Evolutionary conservation across 2,888 invertebrate species (phyloP).

Genomic region (Tachina lurida): DNA sequence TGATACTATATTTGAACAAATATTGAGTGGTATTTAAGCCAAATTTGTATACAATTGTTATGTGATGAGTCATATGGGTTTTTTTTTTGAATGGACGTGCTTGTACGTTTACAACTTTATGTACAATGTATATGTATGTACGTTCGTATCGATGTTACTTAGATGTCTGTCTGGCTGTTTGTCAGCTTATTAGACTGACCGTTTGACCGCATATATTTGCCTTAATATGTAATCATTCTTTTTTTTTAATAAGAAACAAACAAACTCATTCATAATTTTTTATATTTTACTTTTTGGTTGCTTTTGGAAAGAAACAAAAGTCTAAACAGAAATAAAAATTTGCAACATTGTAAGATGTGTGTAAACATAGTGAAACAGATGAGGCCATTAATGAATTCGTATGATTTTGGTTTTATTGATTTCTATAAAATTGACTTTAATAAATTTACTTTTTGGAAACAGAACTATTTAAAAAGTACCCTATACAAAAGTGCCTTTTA

Average conservation of each 20-base stretch:
- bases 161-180: conserved; percentile 9
- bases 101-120: not conserved
- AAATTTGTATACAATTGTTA: conserved; percentile 65
- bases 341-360: conserved; percentile 46
- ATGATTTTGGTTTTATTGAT: not conserved
- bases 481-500: too few species aligned
- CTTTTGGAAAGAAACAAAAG: conserved; percentile 28
- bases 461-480: too few species aligned
- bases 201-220: conserved; percentile 3
- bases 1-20: conserved; percentile 55
- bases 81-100: conserved; percentile 1
- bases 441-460: too few species aligned
- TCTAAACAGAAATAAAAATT: conserved; percentile 45
- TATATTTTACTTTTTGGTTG: not conserved
- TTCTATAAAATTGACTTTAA: too few species aligned
- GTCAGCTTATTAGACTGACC: conserved; percentile 13
- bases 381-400: conserved; percentile 13
- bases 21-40: conserved; percentile 62
- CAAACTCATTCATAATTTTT: conserved; percentile 64
- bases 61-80: conserved; percentile 62
- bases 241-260: conserved; percentile 40
- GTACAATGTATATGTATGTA: too few species aligned
- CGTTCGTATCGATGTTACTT: conserved; percentile 3
- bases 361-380: conserved; percentile 1
- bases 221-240: conserved; percentile 1